Base-by-base conservation (phyloP, 2,797 vertebrate species). In the Pseudochirops cupreus region DNA sequence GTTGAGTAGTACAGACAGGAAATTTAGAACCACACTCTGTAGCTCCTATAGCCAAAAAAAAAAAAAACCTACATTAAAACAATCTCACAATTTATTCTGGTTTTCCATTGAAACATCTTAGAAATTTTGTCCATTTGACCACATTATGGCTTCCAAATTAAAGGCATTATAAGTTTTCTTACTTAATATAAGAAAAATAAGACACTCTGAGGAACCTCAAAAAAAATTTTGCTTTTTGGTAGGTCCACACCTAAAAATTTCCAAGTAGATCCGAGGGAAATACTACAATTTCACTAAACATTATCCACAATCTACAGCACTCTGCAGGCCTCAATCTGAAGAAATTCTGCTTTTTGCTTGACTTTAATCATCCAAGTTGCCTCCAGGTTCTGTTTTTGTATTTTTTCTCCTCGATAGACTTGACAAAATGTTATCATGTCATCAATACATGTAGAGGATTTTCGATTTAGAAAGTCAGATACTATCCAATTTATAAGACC, bases 181-280 rank as follows among this genome's bases (percentile, higher is more conserved):
- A 67, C n/a, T 67, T 67, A 67, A n/a, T 67, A 67, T 67, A 67
- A 62, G 59, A 67, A 67, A 67, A 67, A 67, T 67, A 67, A 67
- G 62, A 67, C 5, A 67, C 33, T 67, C n/a, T n/a, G 5, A n/a
- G 33, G 62, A 4, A 1, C 5, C 33, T 67, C 18, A 5, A 18
- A 67, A n/a, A 21, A 18, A 82, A 39, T 46, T 82, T 39, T 82
- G 18, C n/a, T 82, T 82, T 46, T 39, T 82, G 18, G 24, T 82
- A 39, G n/a, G 18, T 82, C 16, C 18, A 82, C 7, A 39, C 16
- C 67, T 46, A 39, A 82, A 82, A 82, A 21, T 24, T 82, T 46
- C 67, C n/a, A 82, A 39, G 39, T 24, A 82, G 67, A 82, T 2
- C n/a, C 7, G 46, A 82, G 67, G 67, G 7, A 46, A 82, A 24